Base-by-base conservation (phyloP, 2,888 invertebrate species). In the Clusia tigrina region DNA sequence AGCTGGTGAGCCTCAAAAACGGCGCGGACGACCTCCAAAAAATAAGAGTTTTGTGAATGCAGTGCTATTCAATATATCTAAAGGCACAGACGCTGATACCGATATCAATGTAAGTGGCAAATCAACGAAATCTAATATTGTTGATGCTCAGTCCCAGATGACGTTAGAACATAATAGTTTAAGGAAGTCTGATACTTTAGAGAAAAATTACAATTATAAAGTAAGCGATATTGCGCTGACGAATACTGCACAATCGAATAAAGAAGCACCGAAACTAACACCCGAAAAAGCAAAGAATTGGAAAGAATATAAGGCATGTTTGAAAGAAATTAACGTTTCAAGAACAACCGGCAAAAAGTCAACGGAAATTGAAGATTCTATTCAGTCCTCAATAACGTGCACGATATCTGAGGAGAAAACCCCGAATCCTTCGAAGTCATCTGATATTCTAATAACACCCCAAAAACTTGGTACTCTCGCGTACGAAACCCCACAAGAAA, bases 1-100 rank as follows among this genome's bases (percentile, higher is more conserved):
- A n/a, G n/a, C n/a, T n/a, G n/a, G n/a, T n/a, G n/a, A n/a, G n/a
- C n/a, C n/a, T n/a, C 56, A 59, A 53, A 69, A 74, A 5, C 73
- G 71, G 51, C 74, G 79, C 6, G 80, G 79, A 2, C 73, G 80
- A 1, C 78, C 78, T 1, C 66, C 66, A 1, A 72, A 72, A 54
- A 54, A 55, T 26, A 71, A 68, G 63, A n/a, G n/a, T n/a, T n/a
- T n/a, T n/a, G 22, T 20, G 5, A 2, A 48, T 12, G 24, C 51
- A 17, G 2, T 12, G 32, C 12, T 12, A 9, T 42, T 42, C 15
- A 3, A n/a, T 15, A 15, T 42, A 2, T 42, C n/a, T 10, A 42
- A 6, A 15, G 42, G n/a, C n/a, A 3, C n/a, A 5, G n/a, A 23
- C n/a, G 53, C 63, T 17, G 55, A 46, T 0, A 37, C 42, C 6